phyloP scores from a whole-genome alignment of 2,113 vertebrate genomes.

The Natator depressus region DNA sequence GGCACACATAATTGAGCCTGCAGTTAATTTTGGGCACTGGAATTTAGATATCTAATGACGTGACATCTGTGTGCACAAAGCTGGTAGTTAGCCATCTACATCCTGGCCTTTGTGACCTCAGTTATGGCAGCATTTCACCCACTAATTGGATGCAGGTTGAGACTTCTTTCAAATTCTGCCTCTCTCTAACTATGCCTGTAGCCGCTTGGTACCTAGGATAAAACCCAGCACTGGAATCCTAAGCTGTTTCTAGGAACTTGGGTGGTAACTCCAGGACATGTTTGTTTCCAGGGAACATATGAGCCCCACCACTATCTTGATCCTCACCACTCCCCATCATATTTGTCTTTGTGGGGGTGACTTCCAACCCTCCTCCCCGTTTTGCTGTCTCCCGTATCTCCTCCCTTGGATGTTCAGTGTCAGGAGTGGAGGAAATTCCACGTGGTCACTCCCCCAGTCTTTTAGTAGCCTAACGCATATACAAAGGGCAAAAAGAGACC shows the following conservation, averaged over 20 bases:
- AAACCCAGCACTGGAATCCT: neutral
- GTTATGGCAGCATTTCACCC: neutral
- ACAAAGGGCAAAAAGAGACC: neutral
- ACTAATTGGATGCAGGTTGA: neutral
- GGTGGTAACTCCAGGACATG: neutral
- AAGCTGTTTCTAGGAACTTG: neutral
- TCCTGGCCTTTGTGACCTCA: neutral
- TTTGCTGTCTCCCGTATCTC: neutral
- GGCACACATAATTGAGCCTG: neutral
- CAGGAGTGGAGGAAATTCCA: neutral
- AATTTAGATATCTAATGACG: neutral
- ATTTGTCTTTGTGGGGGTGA: neutral
- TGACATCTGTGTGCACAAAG: neutral
- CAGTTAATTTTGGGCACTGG: neutral
- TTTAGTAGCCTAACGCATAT: neutral
- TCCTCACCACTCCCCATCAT: neutral
- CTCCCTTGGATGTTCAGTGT: neutral
- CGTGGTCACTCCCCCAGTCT: neutral
- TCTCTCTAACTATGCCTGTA: neutral
- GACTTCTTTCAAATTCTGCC: neutral
- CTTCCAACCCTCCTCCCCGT: neutral
- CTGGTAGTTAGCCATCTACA: neutral
- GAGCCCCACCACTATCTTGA: neutral
- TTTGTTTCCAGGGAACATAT: neutral
- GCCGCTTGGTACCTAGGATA: neutral